Evolutionary conservation across 2,888 invertebrate species (phyloP), one percentile per base, ranked within the genome.

Genomic region (Drosophila nigricruria): DNA sequence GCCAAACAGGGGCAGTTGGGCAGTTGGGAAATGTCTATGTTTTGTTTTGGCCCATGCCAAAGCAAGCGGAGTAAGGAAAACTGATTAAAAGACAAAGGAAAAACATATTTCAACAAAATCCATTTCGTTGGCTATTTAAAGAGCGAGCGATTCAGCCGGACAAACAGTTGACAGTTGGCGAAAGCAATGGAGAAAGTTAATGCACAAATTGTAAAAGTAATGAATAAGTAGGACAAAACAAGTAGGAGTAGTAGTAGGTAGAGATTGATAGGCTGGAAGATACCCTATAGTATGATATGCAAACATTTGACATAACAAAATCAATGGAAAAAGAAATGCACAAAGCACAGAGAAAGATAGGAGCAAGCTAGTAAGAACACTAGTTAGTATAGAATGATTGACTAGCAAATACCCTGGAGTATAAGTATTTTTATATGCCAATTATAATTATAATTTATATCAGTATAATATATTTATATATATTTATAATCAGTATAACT

Each of bases 1-100:
- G 64, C 59, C 58, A 64, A 68, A 59, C 47, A 56, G 53, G 53
- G 61, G 56, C 58, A 64, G 60, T 32, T 38, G 18, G 23, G 56
- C 58, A 61, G 60, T 18, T 27, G 25, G 47, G n/a, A 27, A 27
- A 27, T 27, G 27, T 27, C 27, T 9, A 16, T 10, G 25, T 47
- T 47, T 27, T 27, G n/a, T n/a, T 47, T n/a, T 52, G 32, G 32
- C 25, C 40, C n/a, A 25, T 14, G 57, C 49, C 23, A 27, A n/a
- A 18, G 16, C 9, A 20, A 5, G 36, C 3, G 18, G 12, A 14
- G 14, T n/a, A n/a, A n/a, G n/a, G 25, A 53, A 47, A 36, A 20
- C 47, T 34, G 38, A 67, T 43, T n/a, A 38, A 38, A 38, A 32
- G 18, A 9, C 30, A 52, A 66, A 49, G 9, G 23, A 34, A 38